These are phyloP conservation scores for Eupithecia tripunctaria DNA, from an alignment of 2,888 invertebrate genomes.

Conservation along the genomic window DNA sequence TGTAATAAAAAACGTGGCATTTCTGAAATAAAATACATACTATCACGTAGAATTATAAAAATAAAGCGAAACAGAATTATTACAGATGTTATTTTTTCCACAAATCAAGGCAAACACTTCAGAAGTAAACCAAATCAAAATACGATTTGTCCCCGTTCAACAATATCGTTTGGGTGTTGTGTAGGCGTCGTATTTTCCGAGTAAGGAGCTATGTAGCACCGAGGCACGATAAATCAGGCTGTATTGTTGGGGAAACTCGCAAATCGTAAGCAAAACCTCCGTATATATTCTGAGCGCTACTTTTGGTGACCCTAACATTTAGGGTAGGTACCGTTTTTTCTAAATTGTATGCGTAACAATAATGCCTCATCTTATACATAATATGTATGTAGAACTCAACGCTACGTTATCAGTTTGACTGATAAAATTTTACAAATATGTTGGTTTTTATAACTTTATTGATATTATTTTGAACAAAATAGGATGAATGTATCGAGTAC, in stretches of 20 bases:
- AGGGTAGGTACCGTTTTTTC: constrained; percentile 49
- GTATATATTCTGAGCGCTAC: constrained; percentile 53
- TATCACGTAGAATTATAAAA: neutral
- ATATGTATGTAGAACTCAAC: neutral
- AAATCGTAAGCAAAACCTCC: constrained; percentile 62
- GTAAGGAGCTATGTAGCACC: constrained; percentile 62
- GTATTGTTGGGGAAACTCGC: constrained; percentile 66
- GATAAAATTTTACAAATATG: neutral
- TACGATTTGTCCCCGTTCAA: constrained; percentile 46
- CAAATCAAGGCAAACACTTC: constrained; percentile 36
- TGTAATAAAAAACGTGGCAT: neutral
- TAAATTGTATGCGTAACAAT: neutral
- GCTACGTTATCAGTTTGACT: neutral
- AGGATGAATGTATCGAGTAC: too few relatives aligned
- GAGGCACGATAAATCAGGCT: constrained; percentile 65
- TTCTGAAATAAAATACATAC: neutral
- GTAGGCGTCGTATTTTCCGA: constrained; percentile 58
- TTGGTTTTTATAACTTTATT: neutral
- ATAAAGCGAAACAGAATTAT: neutral
- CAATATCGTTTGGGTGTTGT: constrained; percentile 56
- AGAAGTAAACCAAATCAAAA: constrained; percentile 43
- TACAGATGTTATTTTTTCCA: constrained; percentile 11
- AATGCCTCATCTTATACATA: neutral
- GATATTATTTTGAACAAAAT: too few relatives aligned
- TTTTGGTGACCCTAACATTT: constrained; percentile 50